A percentile compares a stretch with the other conserved stretches of the same genome.
Evolutionary conservation across 2,888 invertebrate genomes (phyloP).

Genomic region (Tiliacea citrago): DNA sequence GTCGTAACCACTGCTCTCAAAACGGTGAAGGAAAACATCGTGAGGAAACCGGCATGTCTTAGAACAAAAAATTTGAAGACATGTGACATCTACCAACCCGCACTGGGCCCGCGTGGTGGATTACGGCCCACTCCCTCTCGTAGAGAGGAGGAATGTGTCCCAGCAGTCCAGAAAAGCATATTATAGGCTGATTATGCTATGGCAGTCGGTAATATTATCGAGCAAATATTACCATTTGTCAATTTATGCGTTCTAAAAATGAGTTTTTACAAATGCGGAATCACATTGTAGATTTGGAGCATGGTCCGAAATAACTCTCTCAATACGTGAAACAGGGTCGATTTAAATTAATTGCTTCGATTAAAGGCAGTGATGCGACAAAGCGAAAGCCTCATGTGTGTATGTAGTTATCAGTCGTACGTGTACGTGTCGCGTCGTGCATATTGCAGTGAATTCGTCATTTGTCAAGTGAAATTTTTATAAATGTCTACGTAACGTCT

Average conservation of each 20-base stretch:
- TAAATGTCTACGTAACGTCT: constrained; percentile 66
- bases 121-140: too few relatives aligned
- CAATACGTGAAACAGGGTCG: constrained; percentile 1
- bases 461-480: constrained; percentile 75
- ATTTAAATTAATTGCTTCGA: constrained; percentile 26
- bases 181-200: neutral
- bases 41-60: too few relatives aligned
- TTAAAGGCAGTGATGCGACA: constrained; percentile 17
- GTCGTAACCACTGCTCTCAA: too few relatives aligned
- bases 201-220: constrained; percentile 34
- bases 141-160: too few relatives aligned
- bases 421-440: constrained; percentile 61
- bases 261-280: constrained; percentile 26
- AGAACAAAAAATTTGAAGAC: too few relatives aligned
- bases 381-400: constrained; percentile 37
- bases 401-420: constrained; percentile 49
- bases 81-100: too few relatives aligned
- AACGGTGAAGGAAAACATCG: too few relatives aligned
- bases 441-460: constrained; percentile 61
- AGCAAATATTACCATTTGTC: constrained; percentile 38
- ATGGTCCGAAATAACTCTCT: constrained; percentile 8
- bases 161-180: too few relatives aligned
- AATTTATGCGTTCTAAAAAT: constrained; percentile 33
- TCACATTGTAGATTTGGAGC: constrained; percentile 10
- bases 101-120: too few relatives aligned